A percentile compares a stretch with the other conserved stretches of the same genome.
These are phyloP conservation scores for Fistularia commersonii DNA, from an alignment of 2,797 vertebrate genomes.

Conservation along the genomic window DNA sequence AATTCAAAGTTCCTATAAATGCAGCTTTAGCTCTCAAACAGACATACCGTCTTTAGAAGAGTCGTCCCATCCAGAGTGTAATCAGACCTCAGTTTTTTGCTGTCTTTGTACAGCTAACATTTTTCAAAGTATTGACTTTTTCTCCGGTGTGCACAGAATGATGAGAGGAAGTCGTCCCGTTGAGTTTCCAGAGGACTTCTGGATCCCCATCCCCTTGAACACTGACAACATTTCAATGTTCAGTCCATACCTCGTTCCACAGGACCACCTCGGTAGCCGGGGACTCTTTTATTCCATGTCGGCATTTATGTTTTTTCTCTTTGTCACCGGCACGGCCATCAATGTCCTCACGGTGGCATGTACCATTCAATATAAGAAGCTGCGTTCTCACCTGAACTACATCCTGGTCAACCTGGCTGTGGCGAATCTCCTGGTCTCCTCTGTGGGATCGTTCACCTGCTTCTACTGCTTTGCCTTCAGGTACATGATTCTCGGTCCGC, in stretches of 20 bases:
- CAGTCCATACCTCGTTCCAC: conserved; percentile 80
- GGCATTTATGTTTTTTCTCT: conserved; percentile 71
- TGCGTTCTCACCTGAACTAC: conserved; percentile 81
- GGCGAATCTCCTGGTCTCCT: conserved; percentile 72
- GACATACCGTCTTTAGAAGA: too few relatives aligned
- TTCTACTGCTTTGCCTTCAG: conserved; percentile 69
- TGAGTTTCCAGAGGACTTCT: conserved; percentile 76
- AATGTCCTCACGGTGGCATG: conserved; percentile 73
- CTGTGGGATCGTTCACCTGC: conserved; percentile 72
- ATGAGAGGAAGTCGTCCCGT: conserved; percentile 42
- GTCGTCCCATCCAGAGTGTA: too few relatives aligned
- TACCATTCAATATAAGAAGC: conserved; percentile 77
- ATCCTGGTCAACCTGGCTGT: conserved; percentile 79
- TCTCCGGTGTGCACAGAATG: conserved; percentile 14
- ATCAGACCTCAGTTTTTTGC: too few relatives aligned
- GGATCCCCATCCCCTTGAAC: conserved; percentile 72
- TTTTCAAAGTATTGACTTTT: too few relatives aligned
- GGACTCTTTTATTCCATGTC: conserved; percentile 70
- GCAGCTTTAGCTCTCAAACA: too few relatives aligned
- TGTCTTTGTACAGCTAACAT: too few relatives aligned
- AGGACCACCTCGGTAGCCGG: conserved; percentile 72
- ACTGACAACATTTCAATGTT: conserved; percentile 69
- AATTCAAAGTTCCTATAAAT: too few relatives aligned
- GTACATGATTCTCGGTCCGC: conserved; percentile 71
- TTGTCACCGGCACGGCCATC: conserved; percentile 61